Percentiles rank a stretch among this genome's conserved stretches.
Evolutionary conservation across 2,888 invertebrate species (phyloP).

Genomic region (Pelosia muscerda): DNA sequence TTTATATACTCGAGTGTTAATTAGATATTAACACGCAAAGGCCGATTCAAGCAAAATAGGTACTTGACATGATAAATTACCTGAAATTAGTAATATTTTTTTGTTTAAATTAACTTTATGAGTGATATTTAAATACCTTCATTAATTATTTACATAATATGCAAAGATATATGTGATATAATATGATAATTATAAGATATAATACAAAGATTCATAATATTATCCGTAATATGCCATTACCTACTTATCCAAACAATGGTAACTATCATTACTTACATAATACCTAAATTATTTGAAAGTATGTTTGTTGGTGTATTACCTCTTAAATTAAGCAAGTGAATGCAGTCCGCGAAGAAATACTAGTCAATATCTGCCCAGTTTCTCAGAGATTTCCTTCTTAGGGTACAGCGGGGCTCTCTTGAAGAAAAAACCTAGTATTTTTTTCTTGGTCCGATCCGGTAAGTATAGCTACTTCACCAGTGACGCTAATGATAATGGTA

Average conservation of each 20-base stretch:
- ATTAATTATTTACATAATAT: background rate
- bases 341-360: too few species aligned
- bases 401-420: background rate
- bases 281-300: background rate
- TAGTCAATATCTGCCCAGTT: too few species aligned
- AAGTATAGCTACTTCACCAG: too few species aligned
- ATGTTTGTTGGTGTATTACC: background rate
- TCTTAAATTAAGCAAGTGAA: background rate
- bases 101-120: background rate
- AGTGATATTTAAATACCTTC: background rate
- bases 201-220: background rate
- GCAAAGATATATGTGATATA: background rate
- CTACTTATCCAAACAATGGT: background rate
- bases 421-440: background rate
- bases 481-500: too few species aligned
- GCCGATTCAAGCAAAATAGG: background rate
- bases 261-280: background rate
- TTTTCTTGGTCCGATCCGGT: too few species aligned
- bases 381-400: background rate
- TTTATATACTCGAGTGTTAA: background rate
- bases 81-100: too few species aligned
- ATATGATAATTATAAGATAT: background rate
- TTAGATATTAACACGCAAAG: background rate
- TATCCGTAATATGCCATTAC: too few species aligned
- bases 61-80: too few species aligned